Evolutionary conservation across 2,888 invertebrate species (phyloP), one percentile per base, ranked within the genome.

Genomic region (Zygothrica quintamaculata): DNA sequence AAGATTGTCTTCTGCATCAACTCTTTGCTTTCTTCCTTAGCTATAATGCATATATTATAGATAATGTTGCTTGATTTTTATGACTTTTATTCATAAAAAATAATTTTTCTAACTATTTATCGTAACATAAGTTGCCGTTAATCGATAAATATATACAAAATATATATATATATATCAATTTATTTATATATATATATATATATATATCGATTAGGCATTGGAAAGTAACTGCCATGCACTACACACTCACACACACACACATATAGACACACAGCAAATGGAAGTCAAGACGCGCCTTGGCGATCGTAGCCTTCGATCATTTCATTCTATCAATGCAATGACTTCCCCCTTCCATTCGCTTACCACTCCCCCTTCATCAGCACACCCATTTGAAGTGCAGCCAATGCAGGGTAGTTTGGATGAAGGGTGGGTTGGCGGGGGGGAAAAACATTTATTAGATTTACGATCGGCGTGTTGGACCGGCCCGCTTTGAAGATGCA

Each of bases 381-480:
- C 18, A 5, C 18, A 22, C 18, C 18, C 18, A 22, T 29, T 12
- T 12, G 36, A 3, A 34, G 12, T 36, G 12, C 13, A n/a, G 15
- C 18, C 9, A 26, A 47, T 4, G 11, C 7, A 55, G 58, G 60
- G 11, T 0, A 1, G 13, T 16, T 2, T 7, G 34, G 16, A 7
- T 5, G 11, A 9, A n/a, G 36, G 13, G 22, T 12, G 40, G 13
- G n/a, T n/a, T 3, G 29, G 5, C 8, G 22, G 13, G 13, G 11
- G 13, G 22, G 34, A 47, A 8, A 34, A 61, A 64, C 76, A 87
- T 82, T 84, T 87, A 87, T 87, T 87, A 88, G 88, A 88, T 88
- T 88, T 88, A 82, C 77, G 87, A 88, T 87, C 77, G 74, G 71
- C 53, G 52, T 39, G 44, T 25, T 67, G 65, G 61, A 65, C 44